These are phyloP conservation scores for Morelia viridis DNA, from an alignment of 2,797 vertebrate species.

Conservation along the genomic window DNA sequence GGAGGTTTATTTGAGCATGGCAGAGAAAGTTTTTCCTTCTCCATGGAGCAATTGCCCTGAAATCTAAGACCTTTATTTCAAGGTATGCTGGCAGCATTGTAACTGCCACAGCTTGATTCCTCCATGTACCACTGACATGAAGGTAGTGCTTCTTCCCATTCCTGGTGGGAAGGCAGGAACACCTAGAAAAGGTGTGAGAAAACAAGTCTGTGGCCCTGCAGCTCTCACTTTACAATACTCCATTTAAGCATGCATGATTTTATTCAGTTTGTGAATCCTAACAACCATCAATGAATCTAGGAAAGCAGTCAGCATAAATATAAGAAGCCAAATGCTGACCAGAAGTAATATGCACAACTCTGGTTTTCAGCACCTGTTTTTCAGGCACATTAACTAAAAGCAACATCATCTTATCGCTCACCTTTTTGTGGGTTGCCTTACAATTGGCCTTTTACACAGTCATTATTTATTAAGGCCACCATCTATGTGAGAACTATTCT, in stretches of 20 bases:
- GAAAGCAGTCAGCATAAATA: not conserved
- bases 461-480: conserved; percentile 35
- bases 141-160: not conserved
- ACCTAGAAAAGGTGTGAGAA: not conserved
- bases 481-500: conserved; percentile 7
- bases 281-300: not conserved
- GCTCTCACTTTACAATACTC: not conserved
- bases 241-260: not conserved
- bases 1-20: not conserved
- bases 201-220: not conserved
- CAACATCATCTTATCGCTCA: not conserved
- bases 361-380: conserved; percentile 12
- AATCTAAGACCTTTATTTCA: not conserved
- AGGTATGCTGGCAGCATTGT: not conserved
- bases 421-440: conserved; percentile 4
- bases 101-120: not conserved
- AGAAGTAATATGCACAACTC: not conserved
- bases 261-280: not conserved
- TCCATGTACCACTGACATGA: not conserved
- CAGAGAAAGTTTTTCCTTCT: not conserved
- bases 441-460: conserved; percentile 26
- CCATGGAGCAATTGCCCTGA: not conserved
- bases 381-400: conserved; percentile 17
- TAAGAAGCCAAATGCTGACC: not conserved
- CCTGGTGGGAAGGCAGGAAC: not conserved